phyloP scores from a whole-genome alignment of 2,888 invertebrate species.

The Scelioninae gen. 1 region DNA sequence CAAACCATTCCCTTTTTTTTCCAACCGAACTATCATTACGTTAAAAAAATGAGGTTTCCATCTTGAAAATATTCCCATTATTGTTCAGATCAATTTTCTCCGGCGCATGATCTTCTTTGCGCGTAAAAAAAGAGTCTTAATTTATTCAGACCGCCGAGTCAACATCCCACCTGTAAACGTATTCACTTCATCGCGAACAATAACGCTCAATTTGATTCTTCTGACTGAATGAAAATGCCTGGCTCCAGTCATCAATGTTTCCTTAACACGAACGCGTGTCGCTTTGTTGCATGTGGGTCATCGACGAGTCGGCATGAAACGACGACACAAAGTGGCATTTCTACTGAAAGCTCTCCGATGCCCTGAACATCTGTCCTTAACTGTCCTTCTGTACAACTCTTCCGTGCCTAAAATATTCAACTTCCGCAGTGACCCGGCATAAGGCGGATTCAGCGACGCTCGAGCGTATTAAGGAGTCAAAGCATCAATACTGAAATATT shows the following conservation, averaged over 20 bases:
- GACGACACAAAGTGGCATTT: conserved; percentile 66
- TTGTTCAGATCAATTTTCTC: conserved; percentile 41
- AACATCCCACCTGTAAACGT: conserved; percentile 46
- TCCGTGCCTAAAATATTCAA: conserved; percentile 69
- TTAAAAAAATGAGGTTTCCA: conserved; percentile 9
- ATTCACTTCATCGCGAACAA: conserved; percentile 57
- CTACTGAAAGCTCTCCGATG: conserved; percentile 66
- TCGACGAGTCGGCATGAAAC: conserved; percentile 56
- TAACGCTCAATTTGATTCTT: conserved; percentile 61
- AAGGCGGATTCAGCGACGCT: conserved; percentile 63
- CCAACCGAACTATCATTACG: background rate
- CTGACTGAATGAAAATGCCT: conserved; percentile 48
- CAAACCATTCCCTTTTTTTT: background rate
- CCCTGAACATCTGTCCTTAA: conserved; percentile 68
- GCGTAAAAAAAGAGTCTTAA: conserved; percentile 39
- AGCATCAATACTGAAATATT: conserved; percentile 69
- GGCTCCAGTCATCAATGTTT: conserved; percentile 59
- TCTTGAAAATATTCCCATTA: conserved; percentile 38
- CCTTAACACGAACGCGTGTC: conserved; percentile 59
- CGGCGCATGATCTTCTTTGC: conserved; percentile 35
- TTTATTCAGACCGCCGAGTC: conserved; percentile 48
- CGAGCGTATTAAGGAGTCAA: conserved; percentile 65
- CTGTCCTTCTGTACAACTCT: conserved; percentile 66
- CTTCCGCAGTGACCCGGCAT: conserved; percentile 71
- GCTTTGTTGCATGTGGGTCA: conserved; percentile 66